Conservation (phyloP, 2,113 vertebrate genomes). For the Brachirus orientalis region DNA sequence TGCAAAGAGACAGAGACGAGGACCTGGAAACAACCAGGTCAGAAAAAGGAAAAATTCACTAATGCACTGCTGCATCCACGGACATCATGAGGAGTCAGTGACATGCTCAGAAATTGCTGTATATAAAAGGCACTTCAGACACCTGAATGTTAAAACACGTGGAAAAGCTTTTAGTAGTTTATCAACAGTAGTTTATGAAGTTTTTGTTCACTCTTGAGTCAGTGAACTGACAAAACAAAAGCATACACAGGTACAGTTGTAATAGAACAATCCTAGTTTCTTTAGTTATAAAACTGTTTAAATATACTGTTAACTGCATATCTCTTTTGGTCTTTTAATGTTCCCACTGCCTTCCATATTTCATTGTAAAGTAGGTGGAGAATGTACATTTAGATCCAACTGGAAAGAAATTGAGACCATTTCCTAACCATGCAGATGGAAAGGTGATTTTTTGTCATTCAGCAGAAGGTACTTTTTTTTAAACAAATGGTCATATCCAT, state of each 20-base stretch:
- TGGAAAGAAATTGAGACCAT: too few species aligned
- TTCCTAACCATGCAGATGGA: too few species aligned
- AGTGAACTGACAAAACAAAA: too few species aligned
- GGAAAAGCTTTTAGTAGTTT: background rate
- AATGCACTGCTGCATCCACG: slow-evolving; percentile 22
- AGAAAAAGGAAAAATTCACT: slow-evolving; percentile 28
- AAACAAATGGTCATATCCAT: too few species aligned
- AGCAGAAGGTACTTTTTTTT: too few species aligned
- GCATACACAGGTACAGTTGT: too few species aligned
- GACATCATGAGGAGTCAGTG: slow-evolving; percentile 14
- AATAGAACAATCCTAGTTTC: too few species aligned
- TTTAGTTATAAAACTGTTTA: too few species aligned
- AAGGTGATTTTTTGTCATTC: too few species aligned
- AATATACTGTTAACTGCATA: background rate
- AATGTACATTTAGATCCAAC: background rate
- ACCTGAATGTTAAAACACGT: too few species aligned
- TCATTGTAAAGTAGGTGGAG: background rate
- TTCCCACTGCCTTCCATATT: background rate
- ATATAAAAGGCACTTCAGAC: background rate
- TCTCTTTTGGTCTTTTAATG: background rate
- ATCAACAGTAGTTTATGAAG: too few species aligned
- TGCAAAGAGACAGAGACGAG: slow-evolving; percentile 38
- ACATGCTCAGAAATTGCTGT: slow-evolving; percentile 2
- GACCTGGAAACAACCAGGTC: slow-evolving; percentile 33
- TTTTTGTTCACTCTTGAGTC: too few species aligned